Evolutionary conservation across 1,140 invertebrate species (phyloP).

Genomic region (Heliconius melpomene): DNA sequence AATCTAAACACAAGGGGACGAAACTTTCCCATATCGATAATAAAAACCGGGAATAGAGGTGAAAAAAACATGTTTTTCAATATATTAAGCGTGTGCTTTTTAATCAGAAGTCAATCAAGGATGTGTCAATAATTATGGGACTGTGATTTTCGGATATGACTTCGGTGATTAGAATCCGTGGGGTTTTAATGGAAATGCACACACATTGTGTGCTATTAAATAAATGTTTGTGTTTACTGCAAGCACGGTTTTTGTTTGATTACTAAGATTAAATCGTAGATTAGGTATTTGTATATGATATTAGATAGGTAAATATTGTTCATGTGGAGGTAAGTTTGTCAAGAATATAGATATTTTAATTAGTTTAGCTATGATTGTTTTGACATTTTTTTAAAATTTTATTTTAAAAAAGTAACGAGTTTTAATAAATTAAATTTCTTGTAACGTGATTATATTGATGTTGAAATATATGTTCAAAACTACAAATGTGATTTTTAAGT

Average conservation of each 20-base stretch:
- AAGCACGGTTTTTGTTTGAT: conserved; percentile 19
- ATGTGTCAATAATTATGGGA: conserved; percentile 63
- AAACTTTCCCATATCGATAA: conserved; percentile 75
- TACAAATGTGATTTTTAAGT: too few species aligned
- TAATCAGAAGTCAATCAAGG: conserved; percentile 54
- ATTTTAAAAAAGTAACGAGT: too few species aligned
- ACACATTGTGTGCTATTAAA: conserved; percentile 20
- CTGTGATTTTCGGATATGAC: conserved; percentile 52
- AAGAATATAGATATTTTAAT: background rate
- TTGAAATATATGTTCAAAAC: too few species aligned
- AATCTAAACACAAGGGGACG: conserved; percentile 70
- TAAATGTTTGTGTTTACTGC: conserved; percentile 5
- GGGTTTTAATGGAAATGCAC: conserved; percentile 41
- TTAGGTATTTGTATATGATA: background rate
- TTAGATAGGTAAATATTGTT: background rate
- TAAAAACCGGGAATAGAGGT: conserved; percentile 60
- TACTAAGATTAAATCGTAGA: conserved; percentile 17
- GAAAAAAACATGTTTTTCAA: conserved; percentile 58
- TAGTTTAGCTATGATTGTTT: background rate
- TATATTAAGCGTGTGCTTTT: conserved; percentile 46
- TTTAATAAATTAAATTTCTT: too few species aligned
- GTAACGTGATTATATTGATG: too few species aligned
- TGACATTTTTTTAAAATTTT: too few species aligned
- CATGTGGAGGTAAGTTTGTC: background rate
- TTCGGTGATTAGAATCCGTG: conserved; percentile 49